Evolutionary conservation across 2,888 invertebrate species (phyloP).

Genomic region (Mylabris sibirica): DNA sequence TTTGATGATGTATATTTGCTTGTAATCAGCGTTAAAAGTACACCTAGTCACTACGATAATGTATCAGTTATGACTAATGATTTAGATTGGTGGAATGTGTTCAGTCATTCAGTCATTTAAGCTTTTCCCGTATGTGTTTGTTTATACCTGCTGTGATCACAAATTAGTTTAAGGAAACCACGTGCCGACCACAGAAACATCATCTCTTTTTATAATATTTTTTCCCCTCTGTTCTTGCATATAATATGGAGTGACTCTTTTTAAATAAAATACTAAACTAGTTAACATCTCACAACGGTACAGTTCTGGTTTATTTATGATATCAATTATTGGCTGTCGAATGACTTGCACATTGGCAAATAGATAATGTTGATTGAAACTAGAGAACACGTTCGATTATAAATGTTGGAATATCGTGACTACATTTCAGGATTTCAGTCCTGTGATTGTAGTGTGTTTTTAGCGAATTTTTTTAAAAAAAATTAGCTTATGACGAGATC

Average conservation of each 20-base stretch:
- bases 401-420: slow-evolving; percentile 41
- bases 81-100: slow-evolving; percentile 63
- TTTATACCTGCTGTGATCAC: slow-evolving; percentile 70
- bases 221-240: slow-evolving; percentile 1
- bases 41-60: slow-evolving; percentile 60
- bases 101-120: slow-evolving; percentile 69
- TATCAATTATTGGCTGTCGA: slow-evolving; percentile 56
- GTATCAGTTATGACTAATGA: slow-evolving; percentile 61
- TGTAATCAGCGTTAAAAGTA: slow-evolving; percentile 60
- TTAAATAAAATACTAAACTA: slow-evolving; percentile 27
- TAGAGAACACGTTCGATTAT: slow-evolving; percentile 15
- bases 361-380: slow-evolving; percentile 39
- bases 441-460: background rate
- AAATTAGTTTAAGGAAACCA: slow-evolving; percentile 68
- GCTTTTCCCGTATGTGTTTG: slow-evolving; percentile 67
- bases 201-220: background rate
- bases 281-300: slow-evolving; percentile 37
- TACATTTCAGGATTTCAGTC: slow-evolving; percentile 25
- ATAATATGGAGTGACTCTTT: slow-evolving; percentile 35
- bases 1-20: slow-evolving; percentile 39
- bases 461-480: no score
- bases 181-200: slow-evolving; percentile 45
- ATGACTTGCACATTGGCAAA: slow-evolving; percentile 49
- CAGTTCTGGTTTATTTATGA: slow-evolving; percentile 50
- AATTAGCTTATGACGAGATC: no score